Evolutionary conservation across 2,888 invertebrate species (phyloP).

Genomic region (Diachrysia chrysitis): DNA sequence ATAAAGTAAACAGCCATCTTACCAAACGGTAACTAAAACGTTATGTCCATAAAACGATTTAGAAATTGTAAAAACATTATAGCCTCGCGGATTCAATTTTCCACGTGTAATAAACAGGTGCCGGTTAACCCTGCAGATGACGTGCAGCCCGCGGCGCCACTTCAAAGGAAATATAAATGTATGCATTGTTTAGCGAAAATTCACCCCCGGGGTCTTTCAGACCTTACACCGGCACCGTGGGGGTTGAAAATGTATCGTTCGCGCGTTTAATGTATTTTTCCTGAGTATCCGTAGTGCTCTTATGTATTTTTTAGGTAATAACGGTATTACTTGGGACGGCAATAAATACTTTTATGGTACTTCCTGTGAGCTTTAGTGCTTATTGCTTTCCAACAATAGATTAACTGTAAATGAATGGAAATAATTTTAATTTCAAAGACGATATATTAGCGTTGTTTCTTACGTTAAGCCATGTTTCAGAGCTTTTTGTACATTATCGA

Average conservation of each 20-base stretch:
- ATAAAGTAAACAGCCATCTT: not conserved
- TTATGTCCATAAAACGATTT: slow-evolving; percentile 30
- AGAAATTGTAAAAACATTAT: slow-evolving; percentile 54
- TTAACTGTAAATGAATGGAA: not conserved
- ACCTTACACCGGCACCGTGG: slow-evolving; percentile 63
- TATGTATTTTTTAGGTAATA: slow-evolving; percentile 33
- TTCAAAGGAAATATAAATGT: slow-evolving; percentile 87
- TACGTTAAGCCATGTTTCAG: no score
- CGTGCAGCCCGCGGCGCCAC: slow-evolving; percentile 82
- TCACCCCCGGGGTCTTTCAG: slow-evolving; percentile 73
- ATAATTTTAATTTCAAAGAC: not conserved
- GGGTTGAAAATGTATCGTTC: slow-evolving; percentile 60
- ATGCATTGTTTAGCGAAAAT: slow-evolving; percentile 87
- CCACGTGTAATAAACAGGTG: slow-evolving; percentile 79
- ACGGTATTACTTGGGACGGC: slow-evolving; percentile 12
- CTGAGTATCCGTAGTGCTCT: slow-evolving; percentile 33
- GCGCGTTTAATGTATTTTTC: slow-evolving; percentile 48
- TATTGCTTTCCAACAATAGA: not conserved
- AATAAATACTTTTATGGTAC: slow-evolving; percentile 25
- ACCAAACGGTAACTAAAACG: slow-evolving; percentile 12
- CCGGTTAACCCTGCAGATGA: slow-evolving; percentile 83
- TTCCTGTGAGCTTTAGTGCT: slow-evolving; percentile 12
- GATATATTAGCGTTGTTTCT: not conserved
- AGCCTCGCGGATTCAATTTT: slow-evolving; percentile 71
- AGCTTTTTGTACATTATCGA: no score